Percentiles rank a stretch among this genome's conserved stretches.
These are phyloP conservation scores for Seira musarum DNA, from an alignment of 2,888 invertebrate species.

Conservation along the genomic window DNA sequence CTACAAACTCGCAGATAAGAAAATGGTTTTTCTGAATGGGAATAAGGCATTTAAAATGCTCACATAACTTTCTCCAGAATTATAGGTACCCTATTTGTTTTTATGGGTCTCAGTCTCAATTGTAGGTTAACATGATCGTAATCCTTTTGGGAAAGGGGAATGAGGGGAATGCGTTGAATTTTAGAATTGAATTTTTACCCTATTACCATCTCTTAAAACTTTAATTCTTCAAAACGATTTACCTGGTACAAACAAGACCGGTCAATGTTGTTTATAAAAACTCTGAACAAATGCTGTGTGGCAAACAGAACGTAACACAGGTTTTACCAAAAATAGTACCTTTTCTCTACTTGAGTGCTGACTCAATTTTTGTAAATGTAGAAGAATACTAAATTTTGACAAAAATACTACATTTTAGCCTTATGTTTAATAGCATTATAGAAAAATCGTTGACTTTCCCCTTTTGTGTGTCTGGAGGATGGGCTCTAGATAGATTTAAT, in stretches of 20 bases:
- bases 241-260: not conserved
- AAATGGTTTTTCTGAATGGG: too few relatives aligned
- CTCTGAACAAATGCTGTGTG: too few relatives aligned
- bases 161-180: not conserved
- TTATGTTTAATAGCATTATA: too few relatives aligned
- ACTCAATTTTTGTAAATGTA: too few relatives aligned
- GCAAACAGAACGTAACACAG: too few relatives aligned
- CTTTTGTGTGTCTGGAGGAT: conserved; percentile 23
- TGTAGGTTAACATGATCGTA: not conserved
- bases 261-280: too few relatives aligned
- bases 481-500: conserved; percentile 53
- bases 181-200: not conserved
- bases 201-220: not conserved
- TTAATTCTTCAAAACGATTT: not conserved
- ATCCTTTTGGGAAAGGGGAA: not conserved
- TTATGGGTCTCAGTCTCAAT: not conserved
- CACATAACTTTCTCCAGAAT: not conserved
- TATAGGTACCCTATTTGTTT: not conserved
- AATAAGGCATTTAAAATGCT: not conserved
- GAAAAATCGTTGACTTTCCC: too few relatives aligned
- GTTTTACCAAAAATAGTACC: too few relatives aligned
- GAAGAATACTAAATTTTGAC: not conserved
- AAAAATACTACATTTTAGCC: too few relatives aligned
- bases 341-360: too few relatives aligned
- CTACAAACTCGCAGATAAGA: too few relatives aligned